phyloP scores from a whole-genome alignment of 2,888 invertebrate species.

The Dione juno region DNA sequence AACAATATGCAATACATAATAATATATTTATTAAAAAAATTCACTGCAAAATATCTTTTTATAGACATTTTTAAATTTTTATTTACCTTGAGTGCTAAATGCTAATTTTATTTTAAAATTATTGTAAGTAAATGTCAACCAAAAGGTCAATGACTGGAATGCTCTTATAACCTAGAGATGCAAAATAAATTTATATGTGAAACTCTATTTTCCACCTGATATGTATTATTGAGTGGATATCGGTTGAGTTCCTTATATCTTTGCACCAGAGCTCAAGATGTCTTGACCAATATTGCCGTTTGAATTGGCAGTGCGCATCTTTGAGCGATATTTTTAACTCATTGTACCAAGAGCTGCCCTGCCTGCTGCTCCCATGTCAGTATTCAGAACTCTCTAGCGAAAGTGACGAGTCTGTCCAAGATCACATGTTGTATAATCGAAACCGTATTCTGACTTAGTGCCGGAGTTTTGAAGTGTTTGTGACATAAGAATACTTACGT shows the following conservation, averaged over 20 bases:
- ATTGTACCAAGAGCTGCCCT: slow-evolving; percentile 78
- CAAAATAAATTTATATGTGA: slow-evolving; percentile 28
- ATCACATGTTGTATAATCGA: slow-evolving; percentile 49
- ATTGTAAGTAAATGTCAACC: slow-evolving; percentile 47
- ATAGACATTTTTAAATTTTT: slow-evolving; percentile 22
- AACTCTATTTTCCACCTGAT: slow-evolving; percentile 33
- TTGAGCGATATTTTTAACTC: slow-evolving; percentile 83
- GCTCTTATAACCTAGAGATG: slow-evolving; percentile 42
- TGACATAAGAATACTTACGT: slow-evolving; percentile 29
- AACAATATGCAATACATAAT: neutral
- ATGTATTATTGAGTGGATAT: slow-evolving; percentile 26
- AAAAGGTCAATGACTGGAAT: slow-evolving; percentile 49
- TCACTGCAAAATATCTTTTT: slow-evolving; percentile 15
- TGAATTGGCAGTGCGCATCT: slow-evolving; percentile 82
- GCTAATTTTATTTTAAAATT: slow-evolving; percentile 32
- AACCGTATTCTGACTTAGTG: slow-evolving; percentile 6
- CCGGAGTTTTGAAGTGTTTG: slow-evolving; percentile 25
- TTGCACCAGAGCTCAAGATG: slow-evolving; percentile 76
- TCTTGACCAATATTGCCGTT: slow-evolving; percentile 67
- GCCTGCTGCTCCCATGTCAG: slow-evolving; percentile 75
- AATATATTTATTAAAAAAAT: slow-evolving; percentile 16
- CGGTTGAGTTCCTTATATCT: slow-evolving; percentile 53
- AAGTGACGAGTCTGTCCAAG: slow-evolving; percentile 66
- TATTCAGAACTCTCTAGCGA: slow-evolving; percentile 67
- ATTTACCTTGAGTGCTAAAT: slow-evolving; percentile 35